Conservation (phyloP, 1,140 invertebrate species). For the Drosophila ogumai region DNA sequence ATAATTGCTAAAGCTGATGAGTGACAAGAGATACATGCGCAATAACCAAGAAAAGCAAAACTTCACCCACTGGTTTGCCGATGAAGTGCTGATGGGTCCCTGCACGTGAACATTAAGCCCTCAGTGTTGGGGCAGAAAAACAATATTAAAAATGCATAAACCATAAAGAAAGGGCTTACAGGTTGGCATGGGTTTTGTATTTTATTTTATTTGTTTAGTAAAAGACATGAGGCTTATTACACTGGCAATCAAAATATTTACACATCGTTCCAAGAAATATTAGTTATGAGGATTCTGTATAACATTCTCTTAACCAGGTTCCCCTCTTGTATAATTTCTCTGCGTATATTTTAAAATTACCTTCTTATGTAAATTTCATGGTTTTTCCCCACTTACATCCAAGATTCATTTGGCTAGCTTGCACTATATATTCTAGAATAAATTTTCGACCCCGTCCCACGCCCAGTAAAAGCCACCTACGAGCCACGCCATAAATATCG, state of each 20-base stretch:
- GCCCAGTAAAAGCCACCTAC: constrained; percentile 33
- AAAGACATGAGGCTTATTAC: too few species aligned
- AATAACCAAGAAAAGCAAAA: constrained; percentile 26
- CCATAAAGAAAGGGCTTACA: not conserved
- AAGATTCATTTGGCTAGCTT: constrained; percentile 27
- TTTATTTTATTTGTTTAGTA: not conserved
- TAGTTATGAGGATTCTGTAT: not conserved
- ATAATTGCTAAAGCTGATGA: constrained; percentile 70
- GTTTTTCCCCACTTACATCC: constrained; percentile 1
- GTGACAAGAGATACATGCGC: constrained; percentile 32
- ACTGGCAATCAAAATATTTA: not conserved
- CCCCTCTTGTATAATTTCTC: not conserved
- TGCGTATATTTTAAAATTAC: not conserved
- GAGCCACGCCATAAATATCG: constrained; percentile 50
- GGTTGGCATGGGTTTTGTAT: not conserved
- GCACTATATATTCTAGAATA: constrained; percentile 52
- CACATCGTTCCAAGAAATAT: not conserved
- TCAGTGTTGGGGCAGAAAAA: constrained; percentile 10
- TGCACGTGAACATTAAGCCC: constrained; percentile 35
- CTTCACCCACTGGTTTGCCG: constrained; percentile 4
- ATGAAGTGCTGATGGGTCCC: constrained; percentile 33
- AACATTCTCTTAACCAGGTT: not conserved
- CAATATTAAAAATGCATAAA: constrained; percentile 32
- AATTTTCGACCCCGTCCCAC: constrained; percentile 18
- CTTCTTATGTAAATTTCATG: constrained; percentile 21